phyloP scores from a whole-genome alignment of 2,113 vertebrate genomes.

The Ctenodactylus gundi region DNA sequence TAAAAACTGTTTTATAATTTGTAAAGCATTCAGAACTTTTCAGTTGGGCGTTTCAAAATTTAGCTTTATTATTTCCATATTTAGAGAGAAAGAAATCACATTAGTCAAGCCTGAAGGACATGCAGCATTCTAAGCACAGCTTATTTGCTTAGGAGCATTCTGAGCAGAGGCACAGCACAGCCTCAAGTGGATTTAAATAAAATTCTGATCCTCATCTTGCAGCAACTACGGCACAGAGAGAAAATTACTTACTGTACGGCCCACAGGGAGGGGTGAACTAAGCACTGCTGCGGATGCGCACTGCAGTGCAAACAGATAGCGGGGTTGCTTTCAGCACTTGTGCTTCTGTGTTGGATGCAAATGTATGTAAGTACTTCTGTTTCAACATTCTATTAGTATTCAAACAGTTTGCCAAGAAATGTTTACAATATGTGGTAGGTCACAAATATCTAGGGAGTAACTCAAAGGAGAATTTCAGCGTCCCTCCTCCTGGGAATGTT shows the following conservation, averaged over 20 bases:
- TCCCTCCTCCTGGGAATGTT: accelerated
- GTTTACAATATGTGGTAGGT: not conserved
- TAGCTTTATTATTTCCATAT: slow-evolving; percentile 50
- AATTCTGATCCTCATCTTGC: slow-evolving; percentile 62
- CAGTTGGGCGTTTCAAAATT: slow-evolving; percentile 57
- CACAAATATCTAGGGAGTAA: not conserved
- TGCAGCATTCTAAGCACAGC: slow-evolving; percentile 38
- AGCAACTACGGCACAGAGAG: slow-evolving; percentile 62
- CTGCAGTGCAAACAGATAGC: not conserved
- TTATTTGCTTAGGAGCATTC: slow-evolving; percentile 50
- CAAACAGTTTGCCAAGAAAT: slow-evolving; percentile 12
- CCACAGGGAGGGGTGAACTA: not conserved
- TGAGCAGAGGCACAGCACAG: slow-evolving; percentile 14
- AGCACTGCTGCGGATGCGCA: not conserved
- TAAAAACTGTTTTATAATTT: slow-evolving; percentile 56
- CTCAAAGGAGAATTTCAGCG: not conserved
- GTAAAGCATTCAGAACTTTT: slow-evolving; percentile 49
- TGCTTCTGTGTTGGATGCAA: slow-evolving; percentile 24
- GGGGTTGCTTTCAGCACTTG: not conserved
- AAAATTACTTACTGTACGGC: slow-evolving; percentile 54
- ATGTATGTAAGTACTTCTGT: slow-evolving; percentile 23
- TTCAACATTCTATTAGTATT: slow-evolving; percentile 38
- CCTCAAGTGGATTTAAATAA: slow-evolving; percentile 63
- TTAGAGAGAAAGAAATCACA: slow-evolving; percentile 56
- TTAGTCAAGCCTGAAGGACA: slow-evolving; percentile 46